Percentiles rank a stretch among this genome's conserved stretches.
Conservation (phyloP, 2,113 vertebrate species). For the Uropsilus gracilis region DNA sequence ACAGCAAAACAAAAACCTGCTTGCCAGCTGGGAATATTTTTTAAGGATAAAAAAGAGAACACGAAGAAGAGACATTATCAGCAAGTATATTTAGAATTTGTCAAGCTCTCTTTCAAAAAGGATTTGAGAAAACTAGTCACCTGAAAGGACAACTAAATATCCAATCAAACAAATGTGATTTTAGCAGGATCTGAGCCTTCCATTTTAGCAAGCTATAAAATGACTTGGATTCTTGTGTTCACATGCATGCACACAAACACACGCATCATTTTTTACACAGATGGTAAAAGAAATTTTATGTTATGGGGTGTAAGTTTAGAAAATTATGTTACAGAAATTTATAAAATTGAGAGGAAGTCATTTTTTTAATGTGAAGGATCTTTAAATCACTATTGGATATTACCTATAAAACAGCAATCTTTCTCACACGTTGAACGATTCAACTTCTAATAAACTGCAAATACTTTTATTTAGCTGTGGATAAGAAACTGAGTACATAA, state of each 20-base stretch:
- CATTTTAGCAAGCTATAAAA: not conserved
- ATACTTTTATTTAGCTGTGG: not conserved
- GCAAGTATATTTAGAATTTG: not conserved
- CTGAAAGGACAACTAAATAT: not conserved
- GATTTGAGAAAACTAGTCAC: not conserved
- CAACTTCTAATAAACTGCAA: not conserved
- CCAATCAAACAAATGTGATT: not conserved
- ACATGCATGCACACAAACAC: not conserved
- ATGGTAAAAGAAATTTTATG: not conserved
- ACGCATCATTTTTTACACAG: not conserved
- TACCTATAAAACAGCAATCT: not conserved
- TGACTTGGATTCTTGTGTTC: not conserved
- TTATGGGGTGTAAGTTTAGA: not conserved
- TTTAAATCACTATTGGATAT: not conserved
- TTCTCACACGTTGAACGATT: not conserved
- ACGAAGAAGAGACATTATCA: not conserved
- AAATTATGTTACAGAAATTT: not conserved
- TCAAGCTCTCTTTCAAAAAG: not conserved
- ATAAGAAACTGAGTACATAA: not conserved
- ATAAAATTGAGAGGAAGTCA: too few species aligned
- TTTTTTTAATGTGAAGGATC: not conserved
- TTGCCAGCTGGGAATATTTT: not conserved
- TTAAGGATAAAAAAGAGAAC: not conserved
- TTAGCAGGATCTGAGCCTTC: not conserved
- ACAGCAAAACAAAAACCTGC: not conserved